Evolutionary conservation across 2,113 vertebrate genomes (phyloP), one percentile per base, ranked within the genome.

Genomic region (Holacanthus passer): DNA sequence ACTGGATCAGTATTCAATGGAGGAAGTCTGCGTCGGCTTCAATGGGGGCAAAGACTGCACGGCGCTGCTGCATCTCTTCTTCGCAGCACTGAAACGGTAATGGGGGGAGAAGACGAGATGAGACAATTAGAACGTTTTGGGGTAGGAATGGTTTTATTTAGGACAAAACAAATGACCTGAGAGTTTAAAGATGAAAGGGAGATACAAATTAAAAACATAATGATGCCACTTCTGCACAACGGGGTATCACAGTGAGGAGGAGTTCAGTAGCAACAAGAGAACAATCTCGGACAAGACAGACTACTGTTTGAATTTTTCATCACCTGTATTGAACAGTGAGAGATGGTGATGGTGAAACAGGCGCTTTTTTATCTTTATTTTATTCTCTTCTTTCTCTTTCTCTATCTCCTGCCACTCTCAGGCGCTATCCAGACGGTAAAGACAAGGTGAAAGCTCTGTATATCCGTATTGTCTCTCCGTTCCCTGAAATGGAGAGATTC

Each of bases 41-140:
- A 99, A 99, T 0, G 98, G 98, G 2, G 98, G 98, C 81, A 99
- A 99, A 88, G 98, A 99, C 93, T 99, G 98, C 93, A 99, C 98
- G 0, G 98, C 96, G 0, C 95, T 99, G 74, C 95, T 99, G 19
- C 98, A 99, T 81, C 96, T 99, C 1, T 96, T 95, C 92, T 96
- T 98, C 0, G 97, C 97, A 0, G 97, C 96, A 0, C 78, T 97
- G 76, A 95, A 96, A 91, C 96, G 97, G 98, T 99, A 88, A 79
- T 41, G 19, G 62, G 5, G 12, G 35, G 48, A 47, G 37, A 22
- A 41, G 35, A 32, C 19, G 13, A 45, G 27, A 59, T 1, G 19
- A 47, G 55, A 37, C 55, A 14, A 17, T 64, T 31, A 62, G 59
- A 56, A 66, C 37, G 7, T 43, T 43, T 45, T 2, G 27, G n/a